Conservation (phyloP, 2,797 vertebrate species). For the Gobionotothen gibberifrons region DNA sequence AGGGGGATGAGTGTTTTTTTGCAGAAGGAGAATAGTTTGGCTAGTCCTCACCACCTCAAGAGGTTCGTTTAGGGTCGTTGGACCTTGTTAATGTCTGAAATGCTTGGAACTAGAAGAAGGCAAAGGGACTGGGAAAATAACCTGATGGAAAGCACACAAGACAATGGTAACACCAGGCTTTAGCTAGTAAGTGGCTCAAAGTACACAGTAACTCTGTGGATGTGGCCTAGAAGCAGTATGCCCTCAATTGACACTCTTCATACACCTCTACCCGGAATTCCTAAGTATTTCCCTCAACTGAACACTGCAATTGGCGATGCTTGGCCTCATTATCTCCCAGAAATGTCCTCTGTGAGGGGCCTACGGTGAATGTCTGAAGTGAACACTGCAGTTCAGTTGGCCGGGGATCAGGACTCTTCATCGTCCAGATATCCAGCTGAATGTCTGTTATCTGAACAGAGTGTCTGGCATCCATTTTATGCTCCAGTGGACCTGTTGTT, state of each 20-base stretch:
- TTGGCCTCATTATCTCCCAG: conserved; percentile 30
- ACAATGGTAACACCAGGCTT: background rate
- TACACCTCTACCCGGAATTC: conserved; percentile 6
- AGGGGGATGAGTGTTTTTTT: conserved; percentile 2
- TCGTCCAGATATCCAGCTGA: conserved; percentile 64
- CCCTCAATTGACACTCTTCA: conserved; percentile 2
- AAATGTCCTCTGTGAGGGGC: conserved; percentile 35
- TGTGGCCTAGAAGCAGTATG: background rate
- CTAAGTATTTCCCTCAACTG: conserved; percentile 33
- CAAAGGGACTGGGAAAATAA: background rate
- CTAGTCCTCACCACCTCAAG: conserved; percentile 1
- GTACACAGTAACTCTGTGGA: background rate
- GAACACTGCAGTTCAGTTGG: conserved; percentile 44
- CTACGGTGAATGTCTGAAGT: conserved; percentile 32
- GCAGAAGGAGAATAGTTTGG: conserved; percentile 20
- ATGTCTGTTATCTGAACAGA: conserved; percentile 65
- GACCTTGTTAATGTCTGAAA: conserved; percentile 23
- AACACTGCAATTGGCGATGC: conserved; percentile 30
- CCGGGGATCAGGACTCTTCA: conserved; percentile 56
- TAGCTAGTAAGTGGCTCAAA: background rate
- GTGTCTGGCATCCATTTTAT: conserved; percentile 59
- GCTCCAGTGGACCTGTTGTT: conserved; percentile 56
- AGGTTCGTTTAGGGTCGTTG: conserved; percentile 4
- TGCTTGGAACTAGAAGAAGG: conserved; percentile 9
- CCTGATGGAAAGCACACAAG: background rate